phyloP scores from a whole-genome alignment of 2,888 invertebrate species.

The Cremastinae sp. region DNA sequence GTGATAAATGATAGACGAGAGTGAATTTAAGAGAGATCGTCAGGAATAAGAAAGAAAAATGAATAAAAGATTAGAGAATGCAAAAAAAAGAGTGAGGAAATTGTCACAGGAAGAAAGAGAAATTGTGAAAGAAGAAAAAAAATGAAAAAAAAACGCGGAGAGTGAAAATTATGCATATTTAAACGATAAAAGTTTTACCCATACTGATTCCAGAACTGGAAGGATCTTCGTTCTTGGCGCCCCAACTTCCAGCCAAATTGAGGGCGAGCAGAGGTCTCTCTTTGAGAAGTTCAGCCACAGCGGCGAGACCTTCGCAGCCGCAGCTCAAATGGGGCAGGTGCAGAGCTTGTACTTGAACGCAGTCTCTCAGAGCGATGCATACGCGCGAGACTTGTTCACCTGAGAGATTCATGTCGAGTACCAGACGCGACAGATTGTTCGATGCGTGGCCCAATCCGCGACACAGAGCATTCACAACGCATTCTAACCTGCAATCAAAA shows the following conservation, averaged over 20 bases:
- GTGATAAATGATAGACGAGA: no score
- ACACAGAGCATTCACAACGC: conserved; percentile 82
- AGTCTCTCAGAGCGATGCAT: conserved; percentile 81
- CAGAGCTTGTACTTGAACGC: conserved; percentile 81
- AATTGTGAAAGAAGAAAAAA: not conserved
- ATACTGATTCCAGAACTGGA: conserved; percentile 81
- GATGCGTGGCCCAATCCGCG: conserved; percentile 76
- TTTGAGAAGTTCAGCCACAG: conserved; percentile 81
- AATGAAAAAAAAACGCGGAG: conserved; percentile 28
- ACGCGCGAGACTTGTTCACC: conserved; percentile 82
- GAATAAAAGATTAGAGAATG: conserved; percentile 4
- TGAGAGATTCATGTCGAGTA: conserved; percentile 82
- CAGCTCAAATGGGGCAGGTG: conserved; percentile 82
- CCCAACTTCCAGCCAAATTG: conserved; percentile 82
- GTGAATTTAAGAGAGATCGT: no score
- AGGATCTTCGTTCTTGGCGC: conserved; percentile 81
- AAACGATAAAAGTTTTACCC: conserved; percentile 74
- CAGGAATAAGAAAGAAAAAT: no score
- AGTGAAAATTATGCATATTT: no score
- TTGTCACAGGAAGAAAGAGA: not conserved
- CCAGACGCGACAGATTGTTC: conserved; percentile 80
- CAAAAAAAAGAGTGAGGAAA: no score
- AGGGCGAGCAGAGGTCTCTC: conserved; percentile 81
- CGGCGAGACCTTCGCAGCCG: conserved; percentile 81
- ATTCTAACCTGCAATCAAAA: conserved; percentile 80